Percentiles rank a stretch among this genome's conserved stretches.
Evolutionary conservation across 2,797 vertebrate species (phyloP).

Genomic region (Scolopax rusticola): DNA sequence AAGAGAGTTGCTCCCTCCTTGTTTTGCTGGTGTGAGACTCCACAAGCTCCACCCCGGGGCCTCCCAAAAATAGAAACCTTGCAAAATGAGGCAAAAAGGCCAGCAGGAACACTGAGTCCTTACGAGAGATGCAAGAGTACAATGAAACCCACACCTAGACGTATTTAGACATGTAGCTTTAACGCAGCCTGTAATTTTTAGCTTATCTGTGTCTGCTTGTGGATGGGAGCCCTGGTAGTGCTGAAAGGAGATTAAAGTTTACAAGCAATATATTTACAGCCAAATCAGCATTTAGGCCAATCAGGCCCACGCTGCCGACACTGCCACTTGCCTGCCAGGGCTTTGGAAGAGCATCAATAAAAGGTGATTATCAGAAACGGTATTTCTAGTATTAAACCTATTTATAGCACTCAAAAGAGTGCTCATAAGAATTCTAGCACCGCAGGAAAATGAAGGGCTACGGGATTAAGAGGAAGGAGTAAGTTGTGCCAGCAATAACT

Average conservation of each 20-base stretch:
- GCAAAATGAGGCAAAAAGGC: slow-evolving; percentile 74
- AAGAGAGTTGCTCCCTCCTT: slow-evolving; percentile 33
- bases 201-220: slow-evolving; percentile 38
- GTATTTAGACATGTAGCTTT: background rate
- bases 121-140: slow-evolving; percentile 24
- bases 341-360: background rate
- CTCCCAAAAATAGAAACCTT: slow-evolving; percentile 72
- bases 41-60: slow-evolving; percentile 37
- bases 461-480: background rate
- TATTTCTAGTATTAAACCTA: background rate
- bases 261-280: background rate
- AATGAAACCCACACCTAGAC: slow-evolving; percentile 49
- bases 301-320: background rate
- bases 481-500: background rate
- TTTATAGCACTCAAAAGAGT: background rate
- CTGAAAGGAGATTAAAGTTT: slow-evolving; percentile 22
- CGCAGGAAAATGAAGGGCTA: background rate
- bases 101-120: slow-evolving; percentile 56
- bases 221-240: slow-evolving; percentile 4
- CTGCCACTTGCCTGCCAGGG: background rate
- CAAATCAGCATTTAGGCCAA: background rate
- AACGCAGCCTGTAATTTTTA: slow-evolving; percentile 33
- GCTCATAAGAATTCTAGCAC: background rate
- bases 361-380: accelerated
- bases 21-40: slow-evolving; percentile 50